Evolutionary conservation across 2,113 vertebrate genomes (phyloP).

Genomic region (Neolamprologus sp.): DNA sequence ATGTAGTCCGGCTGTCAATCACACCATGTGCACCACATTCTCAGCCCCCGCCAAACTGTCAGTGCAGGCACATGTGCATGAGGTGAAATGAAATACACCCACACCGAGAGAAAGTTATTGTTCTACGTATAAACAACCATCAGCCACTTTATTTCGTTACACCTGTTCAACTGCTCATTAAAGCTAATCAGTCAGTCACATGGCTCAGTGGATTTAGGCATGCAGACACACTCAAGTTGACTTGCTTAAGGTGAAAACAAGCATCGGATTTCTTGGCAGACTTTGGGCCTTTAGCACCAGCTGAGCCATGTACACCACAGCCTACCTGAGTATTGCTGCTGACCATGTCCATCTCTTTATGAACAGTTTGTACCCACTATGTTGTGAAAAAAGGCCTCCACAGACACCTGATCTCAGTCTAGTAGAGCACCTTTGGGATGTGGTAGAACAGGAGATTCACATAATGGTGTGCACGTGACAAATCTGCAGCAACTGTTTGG

Average conservation of each 20-base stretch:
- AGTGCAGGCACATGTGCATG: not conserved
- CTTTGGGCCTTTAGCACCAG: not conserved
- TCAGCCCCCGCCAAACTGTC: not conserved
- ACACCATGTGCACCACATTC: not conserved
- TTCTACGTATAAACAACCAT: accelerated
- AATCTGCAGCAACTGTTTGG: not conserved
- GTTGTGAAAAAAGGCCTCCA: not conserved
- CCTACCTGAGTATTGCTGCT: not conserved
- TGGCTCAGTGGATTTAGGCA: not conserved
- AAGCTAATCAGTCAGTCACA: not conserved
- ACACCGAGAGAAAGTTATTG: not conserved
- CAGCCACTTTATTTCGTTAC: not conserved
- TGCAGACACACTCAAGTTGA: not conserved
- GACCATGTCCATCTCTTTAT: not conserved
- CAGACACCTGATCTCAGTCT: not conserved
- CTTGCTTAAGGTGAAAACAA: not conserved
- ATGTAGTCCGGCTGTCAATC: not conserved
- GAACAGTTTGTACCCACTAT: accelerated
- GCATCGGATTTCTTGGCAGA: not conserved
- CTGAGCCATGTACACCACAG: not conserved
- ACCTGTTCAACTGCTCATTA: not conserved
- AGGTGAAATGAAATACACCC: not conserved
- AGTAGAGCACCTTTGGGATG: not conserved
- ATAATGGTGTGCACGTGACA: not conserved
- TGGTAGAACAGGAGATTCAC: not conserved